Conservation (phyloP, 2,113 vertebrate species). For the Cyanocitta stelleri region DNA sequence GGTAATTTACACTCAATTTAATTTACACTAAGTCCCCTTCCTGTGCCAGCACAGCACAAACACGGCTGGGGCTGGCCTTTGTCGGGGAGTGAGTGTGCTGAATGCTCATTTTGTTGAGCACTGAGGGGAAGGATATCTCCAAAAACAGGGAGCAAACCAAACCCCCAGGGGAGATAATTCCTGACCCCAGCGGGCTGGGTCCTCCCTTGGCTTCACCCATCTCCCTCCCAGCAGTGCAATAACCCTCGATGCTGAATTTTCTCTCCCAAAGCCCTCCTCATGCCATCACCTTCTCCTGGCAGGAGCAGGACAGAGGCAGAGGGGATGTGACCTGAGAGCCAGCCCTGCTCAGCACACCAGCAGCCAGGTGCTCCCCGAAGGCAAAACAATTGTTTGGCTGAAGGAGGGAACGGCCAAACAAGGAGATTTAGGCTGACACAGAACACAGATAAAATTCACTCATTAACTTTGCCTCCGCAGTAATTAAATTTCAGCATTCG, state of each 20-base stretch:
- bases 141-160: not conserved
- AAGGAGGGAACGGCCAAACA: not conserved
- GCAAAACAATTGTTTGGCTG: not conserved
- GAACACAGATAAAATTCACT: not conserved
- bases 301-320: not conserved
- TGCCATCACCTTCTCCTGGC: accelerated
- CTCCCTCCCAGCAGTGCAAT: not conserved
- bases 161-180: not conserved
- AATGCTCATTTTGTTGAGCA: not conserved
- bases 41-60: not conserved
- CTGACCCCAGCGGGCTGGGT: not conserved
- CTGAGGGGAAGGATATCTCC: not conserved
- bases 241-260: not conserved
- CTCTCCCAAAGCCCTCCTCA: not conserved
- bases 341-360: not conserved
- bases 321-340: not conserved
- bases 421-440: not conserved
- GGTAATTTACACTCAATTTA: not conserved
- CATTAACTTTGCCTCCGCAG: not conserved
- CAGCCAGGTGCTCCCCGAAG: not conserved
- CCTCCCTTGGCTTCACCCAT: not conserved
- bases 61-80: not conserved
- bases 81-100: accelerated
- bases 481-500: not conserved
- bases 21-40: not conserved